Conservation (phyloP, 2,888 invertebrate species). For the Acanthoscelides obtectus region DNA sequence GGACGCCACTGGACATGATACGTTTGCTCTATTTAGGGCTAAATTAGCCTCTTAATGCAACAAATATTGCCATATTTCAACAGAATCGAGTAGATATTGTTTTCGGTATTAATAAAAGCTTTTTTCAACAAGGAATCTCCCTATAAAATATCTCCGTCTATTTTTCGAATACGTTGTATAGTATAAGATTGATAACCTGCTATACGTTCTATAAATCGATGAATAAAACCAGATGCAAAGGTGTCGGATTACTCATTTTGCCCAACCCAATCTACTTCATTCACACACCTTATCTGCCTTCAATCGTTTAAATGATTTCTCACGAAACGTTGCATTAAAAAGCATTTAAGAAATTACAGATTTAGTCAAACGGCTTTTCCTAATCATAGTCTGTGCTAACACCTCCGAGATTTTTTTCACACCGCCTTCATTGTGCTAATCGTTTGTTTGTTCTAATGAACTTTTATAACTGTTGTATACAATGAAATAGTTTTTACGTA, state of each 20-base stretch:
- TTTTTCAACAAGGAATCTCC: no score
- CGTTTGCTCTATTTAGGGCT: no score
- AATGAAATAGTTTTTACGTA: not conserved
- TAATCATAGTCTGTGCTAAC: not conserved
- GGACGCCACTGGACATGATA: no score
- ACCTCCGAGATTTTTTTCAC: not conserved
- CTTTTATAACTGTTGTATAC: not conserved
- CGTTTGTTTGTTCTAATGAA: not conserved
- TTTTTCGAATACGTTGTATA: no score
- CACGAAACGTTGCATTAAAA: not conserved
- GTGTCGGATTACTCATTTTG: not conserved
- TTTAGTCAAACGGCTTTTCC: not conserved
- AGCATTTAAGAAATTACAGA: not conserved
- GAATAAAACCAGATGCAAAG: not conserved
- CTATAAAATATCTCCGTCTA: no score
- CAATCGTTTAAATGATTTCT: not conserved
- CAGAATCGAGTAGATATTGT: no score
- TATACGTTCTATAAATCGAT: not conserved
- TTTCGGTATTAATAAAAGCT: no score
- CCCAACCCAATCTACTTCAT: not conserved
- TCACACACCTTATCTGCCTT: not conserved
- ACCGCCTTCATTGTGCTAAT: not conserved
- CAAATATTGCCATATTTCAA: no score
- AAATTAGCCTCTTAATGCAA: no score
- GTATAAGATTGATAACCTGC: no score